Percentiles rank a stretch among this genome's conserved stretches.
Evolutionary conservation across 2,113 vertebrate species (phyloP).

Genomic region (Oncorhynchus keta): DNA sequence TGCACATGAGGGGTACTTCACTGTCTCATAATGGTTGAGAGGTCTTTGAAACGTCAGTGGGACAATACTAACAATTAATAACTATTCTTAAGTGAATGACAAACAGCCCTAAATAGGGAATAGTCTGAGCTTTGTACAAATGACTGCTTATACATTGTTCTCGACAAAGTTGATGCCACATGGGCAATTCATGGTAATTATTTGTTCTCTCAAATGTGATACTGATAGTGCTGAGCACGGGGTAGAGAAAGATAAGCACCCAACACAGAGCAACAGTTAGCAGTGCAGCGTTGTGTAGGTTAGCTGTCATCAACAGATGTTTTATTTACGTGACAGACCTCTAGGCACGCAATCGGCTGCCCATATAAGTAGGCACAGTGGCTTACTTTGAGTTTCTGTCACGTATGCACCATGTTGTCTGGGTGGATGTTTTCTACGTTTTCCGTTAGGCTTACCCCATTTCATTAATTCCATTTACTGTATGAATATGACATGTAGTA

Average conservation of each 20-base stretch:
- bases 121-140: neutral
- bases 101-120: neutral
- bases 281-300: neutral
- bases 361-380: conserved; percentile 63
- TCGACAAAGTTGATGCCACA: neutral
- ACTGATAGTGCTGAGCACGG: neutral
- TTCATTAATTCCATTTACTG: too few relatives aligned
- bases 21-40: too few relatives aligned
- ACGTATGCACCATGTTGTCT: conserved; percentile 39
- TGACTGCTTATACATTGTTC: neutral
- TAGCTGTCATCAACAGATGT: conserved; percentile 48
- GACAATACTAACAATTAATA: neutral
- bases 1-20: too few relatives aligned
- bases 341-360: conserved; percentile 45
- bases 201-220: neutral
- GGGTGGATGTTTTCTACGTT: neutral
- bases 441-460: too few relatives aligned
- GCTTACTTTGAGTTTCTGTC: conserved; percentile 46
- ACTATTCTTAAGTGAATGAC: neutral
- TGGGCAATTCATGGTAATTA: neutral
- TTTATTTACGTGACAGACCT: conserved; percentile 63
- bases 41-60: too few relatives aligned
- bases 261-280: neutral
- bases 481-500: too few relatives aligned
- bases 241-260: neutral